A percentile compares a stretch with the other conserved stretches of the same genome.
phyloP scores from a whole-genome alignment of 2,888 invertebrate genomes.

The Sinhomidia bicolor region DNA sequence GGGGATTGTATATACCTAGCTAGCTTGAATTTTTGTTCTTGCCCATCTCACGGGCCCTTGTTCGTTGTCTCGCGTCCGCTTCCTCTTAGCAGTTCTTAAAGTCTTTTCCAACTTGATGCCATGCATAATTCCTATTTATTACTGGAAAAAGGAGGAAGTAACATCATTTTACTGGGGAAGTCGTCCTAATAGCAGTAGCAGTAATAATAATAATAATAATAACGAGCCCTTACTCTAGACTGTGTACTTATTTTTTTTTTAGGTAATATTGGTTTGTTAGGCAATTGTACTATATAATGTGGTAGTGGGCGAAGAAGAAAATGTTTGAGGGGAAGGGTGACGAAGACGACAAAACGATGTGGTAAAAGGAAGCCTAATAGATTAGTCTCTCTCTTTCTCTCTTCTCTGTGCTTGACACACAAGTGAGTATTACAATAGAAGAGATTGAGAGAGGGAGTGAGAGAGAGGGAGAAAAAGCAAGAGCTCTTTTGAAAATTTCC shows the following conservation, averaged over 20 bases:
- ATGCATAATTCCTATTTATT: slow-evolving; percentile 62
- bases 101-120: slow-evolving; percentile 44
- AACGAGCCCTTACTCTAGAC: slow-evolving; percentile 24
- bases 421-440: slow-evolving; percentile 62
- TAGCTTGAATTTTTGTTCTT: too few relatives aligned
- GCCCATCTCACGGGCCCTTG: not conserved
- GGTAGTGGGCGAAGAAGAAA: slow-evolving; percentile 19
- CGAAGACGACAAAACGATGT: slow-evolving; percentile 52
- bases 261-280: slow-evolving; percentile 13
- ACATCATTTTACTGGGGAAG: not conserved
- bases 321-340: slow-evolving; percentile 30
- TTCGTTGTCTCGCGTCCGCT: not conserved
- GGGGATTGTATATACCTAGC: too few relatives aligned
- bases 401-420: slow-evolving; percentile 58
- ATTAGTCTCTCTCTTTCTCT: slow-evolving; percentile 45
- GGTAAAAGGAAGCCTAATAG: slow-evolving; percentile 55
- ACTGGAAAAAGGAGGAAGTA: slow-evolving; percentile 16
- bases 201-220: slow-evolving; percentile 39
- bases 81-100: slow-evolving; percentile 20
- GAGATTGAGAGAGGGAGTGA: slow-evolving; percentile 1
- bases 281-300: not conserved
- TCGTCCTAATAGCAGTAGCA: too few relatives aligned
- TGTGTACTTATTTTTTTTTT: too few relatives aligned
- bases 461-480: slow-evolving; percentile 18
- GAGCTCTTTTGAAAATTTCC: slow-evolving; percentile 68